Evolutionary conservation across 2,113 vertebrate species (phyloP).

Genomic region (Lagopus muta): DNA sequence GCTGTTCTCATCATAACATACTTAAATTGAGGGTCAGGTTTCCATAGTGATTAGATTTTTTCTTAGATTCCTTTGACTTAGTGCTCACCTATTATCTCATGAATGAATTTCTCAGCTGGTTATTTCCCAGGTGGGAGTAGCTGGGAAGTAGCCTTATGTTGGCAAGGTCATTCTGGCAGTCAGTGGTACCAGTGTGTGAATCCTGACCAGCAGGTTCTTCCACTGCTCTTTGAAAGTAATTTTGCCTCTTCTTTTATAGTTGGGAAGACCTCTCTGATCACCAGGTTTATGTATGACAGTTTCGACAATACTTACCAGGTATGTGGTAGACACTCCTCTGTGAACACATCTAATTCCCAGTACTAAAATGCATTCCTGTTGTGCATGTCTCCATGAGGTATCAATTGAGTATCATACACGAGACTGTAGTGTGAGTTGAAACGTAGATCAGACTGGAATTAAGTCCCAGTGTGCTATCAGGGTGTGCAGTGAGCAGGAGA

Average conservation of each 20-base stretch:
- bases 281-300: slow-evolving; percentile 74
- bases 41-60: background rate
- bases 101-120: background rate
- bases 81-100: background rate
- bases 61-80: background rate
- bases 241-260: slow-evolving; percentile 54
- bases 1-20: rapidly evolving
- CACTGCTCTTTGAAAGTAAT: slow-evolving; percentile 14
- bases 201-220: background rate
- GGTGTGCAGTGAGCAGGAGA: background rate
- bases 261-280: slow-evolving; percentile 72
- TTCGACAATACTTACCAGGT: slow-evolving; percentile 74
- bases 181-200: rapidly evolving
- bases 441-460: background rate
- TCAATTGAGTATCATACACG: background rate
- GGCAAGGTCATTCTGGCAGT: background rate
- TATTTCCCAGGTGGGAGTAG: background rate
- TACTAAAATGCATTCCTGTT: background rate
- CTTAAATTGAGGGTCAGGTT: background rate
- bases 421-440: background rate
- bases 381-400: background rate
- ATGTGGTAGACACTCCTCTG: background rate
- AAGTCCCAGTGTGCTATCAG: background rate
- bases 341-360: background rate
- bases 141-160: background rate